Evolutionary conservation across 2,888 invertebrate species (phyloP).

Genomic region (Rutpela maculata): DNA sequence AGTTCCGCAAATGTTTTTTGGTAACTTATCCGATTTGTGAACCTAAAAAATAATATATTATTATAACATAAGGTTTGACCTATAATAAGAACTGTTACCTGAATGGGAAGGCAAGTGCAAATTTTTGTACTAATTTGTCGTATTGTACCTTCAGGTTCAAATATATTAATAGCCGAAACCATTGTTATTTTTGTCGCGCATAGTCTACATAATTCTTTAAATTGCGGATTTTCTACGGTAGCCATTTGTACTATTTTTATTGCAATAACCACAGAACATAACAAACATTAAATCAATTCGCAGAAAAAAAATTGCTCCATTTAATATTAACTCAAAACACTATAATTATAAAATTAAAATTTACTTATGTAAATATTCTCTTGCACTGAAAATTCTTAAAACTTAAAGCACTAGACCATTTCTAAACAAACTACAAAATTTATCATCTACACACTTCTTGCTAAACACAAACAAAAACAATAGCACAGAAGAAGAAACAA

Average conservation of each 20-base stretch:
- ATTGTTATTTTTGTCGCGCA: slow-evolving; percentile 71
- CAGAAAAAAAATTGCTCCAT: neutral
- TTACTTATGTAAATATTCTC: too few species aligned
- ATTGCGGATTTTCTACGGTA: slow-evolving; percentile 57
- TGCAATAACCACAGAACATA: neutral
- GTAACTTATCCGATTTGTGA: slow-evolving; percentile 76
- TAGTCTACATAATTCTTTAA: too few species aligned
- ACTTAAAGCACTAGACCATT: too few species aligned
- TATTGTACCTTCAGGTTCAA: slow-evolving; percentile 73
- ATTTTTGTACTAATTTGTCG: slow-evolving; percentile 78
- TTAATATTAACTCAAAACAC: too few species aligned
- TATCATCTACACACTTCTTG: too few species aligned
- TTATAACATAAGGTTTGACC: slow-evolving; percentile 12
- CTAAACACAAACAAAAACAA: too few species aligned
- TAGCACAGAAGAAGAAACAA: too few species aligned
- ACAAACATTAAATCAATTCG: neutral
- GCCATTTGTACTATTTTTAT: slow-evolving; percentile 40
- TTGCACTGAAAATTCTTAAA: too few species aligned
- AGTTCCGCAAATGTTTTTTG: slow-evolving; percentile 78
- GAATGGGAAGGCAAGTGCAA: slow-evolving; percentile 76
- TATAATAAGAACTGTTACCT: slow-evolving; percentile 65
- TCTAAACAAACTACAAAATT: too few species aligned
- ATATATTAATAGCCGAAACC: slow-evolving; percentile 70
- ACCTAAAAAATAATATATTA: slow-evolving; percentile 70
- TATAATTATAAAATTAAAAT: too few species aligned